These are phyloP conservation scores for Drosophila arawakana DNA, from an alignment of 1,140 invertebrate species.

Conservation along the genomic window DNA sequence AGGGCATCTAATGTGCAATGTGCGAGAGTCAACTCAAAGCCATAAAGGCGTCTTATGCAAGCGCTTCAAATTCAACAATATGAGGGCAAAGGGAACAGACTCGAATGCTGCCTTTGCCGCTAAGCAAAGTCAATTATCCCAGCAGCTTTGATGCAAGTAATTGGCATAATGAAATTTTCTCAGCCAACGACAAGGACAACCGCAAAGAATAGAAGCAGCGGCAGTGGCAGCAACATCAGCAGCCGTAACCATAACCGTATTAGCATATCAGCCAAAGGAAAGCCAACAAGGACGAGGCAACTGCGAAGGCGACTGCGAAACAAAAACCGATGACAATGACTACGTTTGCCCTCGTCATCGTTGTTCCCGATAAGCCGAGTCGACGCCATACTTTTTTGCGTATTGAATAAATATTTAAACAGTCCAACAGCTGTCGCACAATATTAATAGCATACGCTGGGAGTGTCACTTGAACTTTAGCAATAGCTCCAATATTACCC, in stretches of 20 bases:
- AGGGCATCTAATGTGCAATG: constrained; percentile 55
- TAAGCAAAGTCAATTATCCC: constrained; percentile 82
- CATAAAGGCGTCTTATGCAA: constrained; percentile 69
- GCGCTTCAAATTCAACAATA: constrained; percentile 26
- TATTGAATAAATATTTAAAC: constrained; percentile 81
- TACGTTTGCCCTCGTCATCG: constrained; percentile 35
- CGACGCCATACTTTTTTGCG: constrained; percentile 48
- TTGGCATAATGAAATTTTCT: constrained; percentile 83
- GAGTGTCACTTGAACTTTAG: constrained; percentile 55
- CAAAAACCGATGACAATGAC: constrained; percentile 49
- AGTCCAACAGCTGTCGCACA: constrained; percentile 77
- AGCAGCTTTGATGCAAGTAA: constrained; percentile 82
- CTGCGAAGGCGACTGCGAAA: constrained; percentile 21
- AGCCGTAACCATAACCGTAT: constrained; percentile 76
- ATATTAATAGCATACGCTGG: constrained; percentile 78
- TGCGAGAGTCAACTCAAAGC: constrained; percentile 9
- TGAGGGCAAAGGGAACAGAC: constrained; percentile 3
- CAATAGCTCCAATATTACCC: background rate
- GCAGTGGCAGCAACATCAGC: constrained; percentile 38
- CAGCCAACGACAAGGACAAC: constrained; percentile 72
- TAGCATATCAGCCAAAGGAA: constrained; percentile 63
- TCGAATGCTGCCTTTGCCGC: constrained; percentile 37
- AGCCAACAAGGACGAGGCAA: too few relatives aligned
- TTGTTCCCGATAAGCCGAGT: constrained; percentile 38
- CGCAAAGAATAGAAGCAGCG: constrained; percentile 77